Percentiles rank a stretch among this genome's conserved stretches.
Conservation (phyloP, 2,888 invertebrate genomes). For the Mystacides longicornis region DNA sequence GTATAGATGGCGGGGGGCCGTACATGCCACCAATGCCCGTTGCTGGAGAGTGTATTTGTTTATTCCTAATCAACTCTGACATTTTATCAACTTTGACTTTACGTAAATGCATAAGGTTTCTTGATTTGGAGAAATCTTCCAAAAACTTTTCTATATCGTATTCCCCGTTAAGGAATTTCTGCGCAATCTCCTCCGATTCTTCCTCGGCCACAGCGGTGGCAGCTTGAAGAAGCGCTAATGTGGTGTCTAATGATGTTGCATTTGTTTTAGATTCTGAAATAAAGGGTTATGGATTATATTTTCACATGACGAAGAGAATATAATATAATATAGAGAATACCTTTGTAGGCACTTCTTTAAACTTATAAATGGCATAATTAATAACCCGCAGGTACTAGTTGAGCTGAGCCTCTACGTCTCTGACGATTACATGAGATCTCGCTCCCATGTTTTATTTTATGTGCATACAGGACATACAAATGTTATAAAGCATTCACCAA, state of each 20-base stretch:
- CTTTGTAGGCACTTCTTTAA: no score
- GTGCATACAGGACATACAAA: no score
- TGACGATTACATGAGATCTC: no score
- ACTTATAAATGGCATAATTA: no score
- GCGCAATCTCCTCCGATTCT: constrained; percentile 77
- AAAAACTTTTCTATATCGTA: constrained; percentile 74
- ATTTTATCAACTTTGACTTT: constrained; percentile 93
- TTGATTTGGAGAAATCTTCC: constrained; percentile 69
- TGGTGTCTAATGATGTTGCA: constrained; percentile 75
- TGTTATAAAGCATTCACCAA: no score
- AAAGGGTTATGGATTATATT: no score
- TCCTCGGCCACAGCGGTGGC: constrained; percentile 91
- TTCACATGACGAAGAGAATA: no score
- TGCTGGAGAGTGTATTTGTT: constrained; percentile 29
- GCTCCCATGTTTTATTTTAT: no score
- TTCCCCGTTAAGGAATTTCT: constrained; percentile 70
- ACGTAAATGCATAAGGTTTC: constrained; percentile 71
- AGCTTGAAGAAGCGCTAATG: constrained; percentile 81
- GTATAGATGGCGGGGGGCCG: constrained; percentile 29
- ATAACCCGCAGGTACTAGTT: no score
- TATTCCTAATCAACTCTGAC: constrained; percentile 57
- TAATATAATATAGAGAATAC: no score
- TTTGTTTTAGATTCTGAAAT: constrained; percentile 71
- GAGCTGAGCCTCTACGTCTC: no score
- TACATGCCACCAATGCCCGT: constrained; percentile 29